Evolutionary conservation across 2,113 vertebrate genomes (phyloP).

Genomic region (Solea solea): DNA sequence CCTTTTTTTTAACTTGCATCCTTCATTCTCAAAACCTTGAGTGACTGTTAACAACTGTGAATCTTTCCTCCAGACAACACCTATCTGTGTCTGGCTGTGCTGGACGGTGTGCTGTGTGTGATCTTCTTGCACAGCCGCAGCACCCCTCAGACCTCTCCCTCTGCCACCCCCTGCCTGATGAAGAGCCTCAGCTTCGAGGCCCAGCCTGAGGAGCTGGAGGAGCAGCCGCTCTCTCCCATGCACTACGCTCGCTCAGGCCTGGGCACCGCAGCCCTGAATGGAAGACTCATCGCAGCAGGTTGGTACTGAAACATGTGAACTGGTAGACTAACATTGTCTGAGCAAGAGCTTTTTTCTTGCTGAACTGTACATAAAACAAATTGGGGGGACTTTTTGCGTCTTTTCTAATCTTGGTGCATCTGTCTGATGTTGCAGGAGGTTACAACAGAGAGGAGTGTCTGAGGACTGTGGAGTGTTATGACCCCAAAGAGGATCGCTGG

Average conservation of each 20-base stretch:
- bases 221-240: constrained; percentile 94
- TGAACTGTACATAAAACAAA: too few relatives aligned
- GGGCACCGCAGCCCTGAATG: constrained; percentile 89
- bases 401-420: neutral
- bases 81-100: constrained; percentile 95
- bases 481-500: constrained; percentile 90
- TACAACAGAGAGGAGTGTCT: constrained; percentile 98
- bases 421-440: constrained; percentile 82
- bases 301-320: constrained; percentile 5
- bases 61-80: constrained; percentile 84
- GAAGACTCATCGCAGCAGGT: constrained; percentile 93
- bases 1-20: too few relatives aligned
- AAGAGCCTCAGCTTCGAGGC: constrained; percentile 97
- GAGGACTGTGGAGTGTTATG: constrained; percentile 96
- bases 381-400: too few relatives aligned
- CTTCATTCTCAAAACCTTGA: too few relatives aligned
- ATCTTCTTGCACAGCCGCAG: constrained; percentile 96
- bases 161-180: constrained; percentile 90
- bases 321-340: neutral
- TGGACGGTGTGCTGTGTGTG: constrained; percentile 93
- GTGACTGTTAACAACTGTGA: neutral
- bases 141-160: constrained; percentile 94
- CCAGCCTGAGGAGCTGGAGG: constrained; percentile 84
- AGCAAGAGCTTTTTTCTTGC: too few relatives aligned
- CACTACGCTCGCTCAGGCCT: constrained; percentile 95